These are phyloP conservation scores for Empidonax alnorum DNA, from an alignment of 2,113 vertebrate genomes.

Conservation along the genomic window DNA sequence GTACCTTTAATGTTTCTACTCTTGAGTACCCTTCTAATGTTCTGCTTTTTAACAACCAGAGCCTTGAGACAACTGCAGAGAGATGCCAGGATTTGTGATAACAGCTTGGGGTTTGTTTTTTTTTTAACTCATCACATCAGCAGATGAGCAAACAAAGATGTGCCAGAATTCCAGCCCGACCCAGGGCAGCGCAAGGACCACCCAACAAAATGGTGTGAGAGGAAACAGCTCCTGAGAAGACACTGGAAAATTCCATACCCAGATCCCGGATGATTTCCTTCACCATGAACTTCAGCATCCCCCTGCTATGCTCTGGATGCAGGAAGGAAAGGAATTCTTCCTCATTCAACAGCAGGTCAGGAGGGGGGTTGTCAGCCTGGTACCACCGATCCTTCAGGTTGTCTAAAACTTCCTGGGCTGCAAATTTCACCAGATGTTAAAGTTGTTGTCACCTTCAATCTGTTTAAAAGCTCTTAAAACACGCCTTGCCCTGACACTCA, in stretches of 20 bases:
- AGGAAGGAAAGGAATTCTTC: constrained; percentile 94
- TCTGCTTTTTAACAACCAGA: background rate
- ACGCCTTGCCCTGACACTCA: too few relatives aligned
- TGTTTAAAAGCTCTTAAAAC: background rate
- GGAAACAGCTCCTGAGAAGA: background rate
- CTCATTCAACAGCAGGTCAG: constrained; percentile 88
- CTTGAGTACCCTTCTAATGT: background rate
- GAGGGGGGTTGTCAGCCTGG: constrained; percentile 91
- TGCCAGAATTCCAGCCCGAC: background rate
- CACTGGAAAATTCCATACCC: constrained; percentile 68
- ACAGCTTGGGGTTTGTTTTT: background rate
- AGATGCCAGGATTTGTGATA: background rate
- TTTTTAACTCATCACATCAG: background rate
- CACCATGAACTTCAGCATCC: constrained; percentile 96
- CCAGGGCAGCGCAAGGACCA: background rate
- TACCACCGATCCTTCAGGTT: constrained; percentile 97
- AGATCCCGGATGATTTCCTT: constrained; percentile 93
- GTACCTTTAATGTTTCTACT: background rate
- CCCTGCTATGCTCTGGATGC: constrained; percentile 93
- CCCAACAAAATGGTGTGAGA: background rate
- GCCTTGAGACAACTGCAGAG: background rate
- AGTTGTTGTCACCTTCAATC: background rate
- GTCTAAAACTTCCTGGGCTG: constrained; percentile 95
- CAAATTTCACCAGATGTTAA: background rate
- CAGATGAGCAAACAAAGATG: background rate